These are phyloP conservation scores for Acronicta aceris DNA, from an alignment of 2,888 invertebrate genomes.

Conservation along the genomic window DNA sequence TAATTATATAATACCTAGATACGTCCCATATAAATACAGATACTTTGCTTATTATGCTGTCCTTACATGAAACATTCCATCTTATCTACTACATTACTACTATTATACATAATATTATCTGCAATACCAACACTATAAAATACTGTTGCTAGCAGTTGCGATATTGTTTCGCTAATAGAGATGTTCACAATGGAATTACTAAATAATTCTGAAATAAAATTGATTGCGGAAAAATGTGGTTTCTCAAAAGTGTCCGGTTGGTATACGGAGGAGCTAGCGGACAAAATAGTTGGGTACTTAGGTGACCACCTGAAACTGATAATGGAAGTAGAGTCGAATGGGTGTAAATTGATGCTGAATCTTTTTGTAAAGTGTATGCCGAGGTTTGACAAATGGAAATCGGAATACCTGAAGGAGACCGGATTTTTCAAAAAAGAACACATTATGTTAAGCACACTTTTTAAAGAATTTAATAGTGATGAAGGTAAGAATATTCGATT, in stretches of 20 bases:
- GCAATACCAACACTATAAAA: conserved; percentile 20
- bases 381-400: conserved; percentile 82
- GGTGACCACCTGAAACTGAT: conserved; percentile 78
- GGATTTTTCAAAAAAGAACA: conserved; percentile 78
- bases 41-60: too few relatives aligned
- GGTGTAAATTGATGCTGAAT: conserved; percentile 56
- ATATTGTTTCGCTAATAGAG: conserved; percentile 14
- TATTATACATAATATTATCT: conserved; percentile 17
- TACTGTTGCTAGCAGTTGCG: conserved; percentile 20
- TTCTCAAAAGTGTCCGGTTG: conserved; percentile 62
- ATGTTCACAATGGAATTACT: conserved; percentile 67
- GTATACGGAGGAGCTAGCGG: conserved; percentile 67
- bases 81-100: too few relatives aligned
- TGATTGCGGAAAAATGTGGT: conserved; percentile 65
- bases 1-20: too few relatives aligned
- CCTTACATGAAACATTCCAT: too few relatives aligned
- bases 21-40: too few relatives aligned
- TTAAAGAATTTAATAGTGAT: conserved; percentile 67
- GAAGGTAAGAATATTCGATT: conserved; percentile 63
- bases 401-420: conserved; percentile 71
- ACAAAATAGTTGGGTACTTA: conserved; percentile 76
- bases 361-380: conserved; percentile 91
- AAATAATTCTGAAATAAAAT: conserved; percentile 65
- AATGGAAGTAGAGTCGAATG: conserved; percentile 61
- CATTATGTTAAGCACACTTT: conserved; percentile 73